These are phyloP conservation scores for Oscheius sp. DNA, from an alignment of 2,888 invertebrate genomes.

Conservation along the genomic window DNA sequence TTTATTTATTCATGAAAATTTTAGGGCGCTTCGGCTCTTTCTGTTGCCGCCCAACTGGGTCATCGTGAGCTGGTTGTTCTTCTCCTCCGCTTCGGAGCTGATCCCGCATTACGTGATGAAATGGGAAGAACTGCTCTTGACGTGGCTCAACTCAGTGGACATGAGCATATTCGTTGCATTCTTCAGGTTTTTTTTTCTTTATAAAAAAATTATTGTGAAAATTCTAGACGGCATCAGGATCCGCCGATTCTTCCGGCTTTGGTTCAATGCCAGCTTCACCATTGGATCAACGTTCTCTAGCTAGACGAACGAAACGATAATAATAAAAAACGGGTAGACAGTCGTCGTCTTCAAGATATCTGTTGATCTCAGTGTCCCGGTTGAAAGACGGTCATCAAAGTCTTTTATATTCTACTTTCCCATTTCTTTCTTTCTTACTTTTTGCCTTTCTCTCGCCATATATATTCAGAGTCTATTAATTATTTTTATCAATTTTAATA, in stretches of 20 bases:
- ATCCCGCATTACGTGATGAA: slow-evolving; percentile 48
- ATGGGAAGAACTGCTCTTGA: slow-evolving; percentile 52
- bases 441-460: slow-evolving; percentile 7
- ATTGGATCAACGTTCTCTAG: slow-evolving; percentile 35
- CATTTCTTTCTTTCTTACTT: background rate
- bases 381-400: background rate
- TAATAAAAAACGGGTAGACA: background rate
- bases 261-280: slow-evolving; percentile 53
- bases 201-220: background rate
- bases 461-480: background rate
- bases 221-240: slow-evolving; percentile 46
- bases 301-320: background rate
- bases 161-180: slow-evolving; percentile 42
- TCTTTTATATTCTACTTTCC: background rate
- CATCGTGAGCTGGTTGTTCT: slow-evolving; percentile 52
- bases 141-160: slow-evolving; percentile 49
- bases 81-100: slow-evolving; percentile 52
- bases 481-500: background rate
- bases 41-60: slow-evolving; percentile 54
- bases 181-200: slow-evolving; percentile 24
- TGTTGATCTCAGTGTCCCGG: slow-evolving; percentile 26
- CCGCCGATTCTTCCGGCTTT: slow-evolving; percentile 55
- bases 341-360: background rate
- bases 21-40: slow-evolving; percentile 55
- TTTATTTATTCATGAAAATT: too few relatives aligned